These are phyloP conservation scores for Xenopus petersii DNA, from an alignment of 2,797 vertebrate species.

Conservation along the genomic window DNA sequence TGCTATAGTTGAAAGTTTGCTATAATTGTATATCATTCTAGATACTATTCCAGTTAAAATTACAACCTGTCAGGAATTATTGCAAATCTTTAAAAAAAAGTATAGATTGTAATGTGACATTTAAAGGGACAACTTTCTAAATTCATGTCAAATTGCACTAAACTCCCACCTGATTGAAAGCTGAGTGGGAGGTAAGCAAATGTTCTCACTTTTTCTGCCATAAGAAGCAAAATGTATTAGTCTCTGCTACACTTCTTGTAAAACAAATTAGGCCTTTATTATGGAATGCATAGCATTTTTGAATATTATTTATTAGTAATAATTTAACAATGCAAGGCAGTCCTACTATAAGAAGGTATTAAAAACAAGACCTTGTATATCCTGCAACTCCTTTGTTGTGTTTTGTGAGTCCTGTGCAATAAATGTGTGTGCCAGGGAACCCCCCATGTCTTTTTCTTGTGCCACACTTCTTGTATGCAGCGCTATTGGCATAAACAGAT, in stretches of 20 bases:
- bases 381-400: too few relatives aligned
- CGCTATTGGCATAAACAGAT: too few relatives aligned
- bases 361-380: too few relatives aligned
- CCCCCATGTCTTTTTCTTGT: too few relatives aligned
- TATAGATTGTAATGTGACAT: constrained; percentile 12
- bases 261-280: constrained; percentile 5
- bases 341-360: too few relatives aligned
- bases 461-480: too few relatives aligned
- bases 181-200: constrained; percentile 3
- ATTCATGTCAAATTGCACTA: neutral
- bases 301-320: too few relatives aligned
- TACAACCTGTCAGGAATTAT: constrained; percentile 5
- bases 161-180: constrained; percentile 26
- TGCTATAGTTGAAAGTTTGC: constrained; percentile 30
- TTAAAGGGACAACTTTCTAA: constrained; percentile 32
- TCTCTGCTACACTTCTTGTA: constrained; percentile 3
- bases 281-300: neutral
- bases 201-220: constrained; percentile 34
- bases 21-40: constrained; percentile 8
- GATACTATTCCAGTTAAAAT: neutral
- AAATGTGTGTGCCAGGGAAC: too few relatives aligned
- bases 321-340: too few relatives aligned
- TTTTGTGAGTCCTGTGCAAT: too few relatives aligned
- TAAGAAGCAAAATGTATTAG: constrained; percentile 8
- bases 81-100: constrained; percentile 23